phyloP scores from a whole-genome alignment of 2,797 vertebrate species.

The Microchirus variegatus region DNA sequence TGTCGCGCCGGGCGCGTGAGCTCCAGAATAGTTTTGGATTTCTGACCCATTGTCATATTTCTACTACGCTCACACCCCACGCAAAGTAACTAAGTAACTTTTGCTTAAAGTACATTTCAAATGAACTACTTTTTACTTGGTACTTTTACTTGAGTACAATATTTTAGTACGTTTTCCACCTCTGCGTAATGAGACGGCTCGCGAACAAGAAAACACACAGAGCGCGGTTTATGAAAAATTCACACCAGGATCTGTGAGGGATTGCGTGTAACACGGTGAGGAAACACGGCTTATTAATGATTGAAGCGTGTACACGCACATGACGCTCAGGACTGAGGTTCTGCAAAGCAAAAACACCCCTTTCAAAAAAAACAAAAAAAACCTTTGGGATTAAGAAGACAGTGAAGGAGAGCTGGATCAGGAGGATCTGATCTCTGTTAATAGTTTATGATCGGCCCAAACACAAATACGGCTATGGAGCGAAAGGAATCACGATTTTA shows the following conservation, averaged over 20 bases:
- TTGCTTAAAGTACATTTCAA: too few species aligned
- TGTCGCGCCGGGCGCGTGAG: too few species aligned
- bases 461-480: constrained; percentile 26
- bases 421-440: constrained; percentile 39
- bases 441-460: constrained; percentile 50
- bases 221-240: constrained; percentile 72
- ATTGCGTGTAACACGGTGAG: constrained; percentile 51
- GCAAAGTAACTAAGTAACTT: too few species aligned
- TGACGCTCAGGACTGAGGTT: constrained; percentile 50
- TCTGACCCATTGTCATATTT: too few species aligned
- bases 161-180: too few species aligned
- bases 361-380: constrained; percentile 43
- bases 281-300: constrained; percentile 75
- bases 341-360: constrained; percentile 31
- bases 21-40: too few species aligned
- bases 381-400: constrained; percentile 55
- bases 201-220: constrained; percentile 62
- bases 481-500: constrained; percentile 14
- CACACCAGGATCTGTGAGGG: constrained; percentile 64
- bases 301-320: constrained; percentile 60
- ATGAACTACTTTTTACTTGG: too few species aligned
- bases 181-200: constrained; percentile 46
- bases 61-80: too few species aligned
- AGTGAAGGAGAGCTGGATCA: constrained; percentile 17
- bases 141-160: too few species aligned